These are phyloP conservation scores for Pangasius macronema DNA, from an alignment of 2,797 vertebrate species.

Conservation along the genomic window DNA sequence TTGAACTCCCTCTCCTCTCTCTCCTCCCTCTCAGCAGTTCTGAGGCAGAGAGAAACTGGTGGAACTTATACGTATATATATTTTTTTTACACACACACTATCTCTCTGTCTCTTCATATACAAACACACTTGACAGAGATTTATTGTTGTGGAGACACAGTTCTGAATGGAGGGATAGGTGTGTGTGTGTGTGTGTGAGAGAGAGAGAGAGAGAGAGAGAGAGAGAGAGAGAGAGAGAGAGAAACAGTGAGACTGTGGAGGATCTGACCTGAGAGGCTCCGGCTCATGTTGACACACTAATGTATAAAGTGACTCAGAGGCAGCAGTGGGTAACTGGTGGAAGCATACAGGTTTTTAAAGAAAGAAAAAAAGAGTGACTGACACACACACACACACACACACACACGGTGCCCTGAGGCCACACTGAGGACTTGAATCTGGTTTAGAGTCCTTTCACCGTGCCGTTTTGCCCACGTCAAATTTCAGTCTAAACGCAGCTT, in stretches of 20 bases:
- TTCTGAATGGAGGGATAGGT: slow-evolving; percentile 25
- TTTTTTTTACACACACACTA: not conserved
- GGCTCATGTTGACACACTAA: slow-evolving; percentile 49
- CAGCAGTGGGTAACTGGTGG: slow-evolving; percentile 37
- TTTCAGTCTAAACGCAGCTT: not conserved
- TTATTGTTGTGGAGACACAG: slow-evolving; percentile 30
- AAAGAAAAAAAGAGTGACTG: not conserved
- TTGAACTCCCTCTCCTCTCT: not conserved
- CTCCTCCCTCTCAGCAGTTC: not conserved
- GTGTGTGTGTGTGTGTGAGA: slow-evolving; percentile 11
- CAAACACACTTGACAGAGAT: slow-evolving; percentile 17
- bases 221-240: slow-evolving; percentile 12
- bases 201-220: slow-evolving; percentile 2
- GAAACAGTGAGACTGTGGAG: slow-evolving; percentile 22
- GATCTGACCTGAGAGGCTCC: slow-evolving; percentile 45
- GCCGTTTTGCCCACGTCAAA: slow-evolving; percentile 20
- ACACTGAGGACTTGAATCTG: slow-evolving; percentile 21
- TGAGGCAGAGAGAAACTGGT: not conserved
- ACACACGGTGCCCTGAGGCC: slow-evolving; percentile 14
- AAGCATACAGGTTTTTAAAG: slow-evolving; percentile 22
- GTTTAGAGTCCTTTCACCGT: slow-evolving; percentile 25
- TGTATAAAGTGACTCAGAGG: slow-evolving; percentile 32
- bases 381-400: not conserved
- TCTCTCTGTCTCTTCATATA: not conserved
- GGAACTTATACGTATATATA: not conserved